These are phyloP conservation scores for Plectrocnemia conspersa DNA, from an alignment of 1,140 invertebrate species.

Conservation along the genomic window DNA sequence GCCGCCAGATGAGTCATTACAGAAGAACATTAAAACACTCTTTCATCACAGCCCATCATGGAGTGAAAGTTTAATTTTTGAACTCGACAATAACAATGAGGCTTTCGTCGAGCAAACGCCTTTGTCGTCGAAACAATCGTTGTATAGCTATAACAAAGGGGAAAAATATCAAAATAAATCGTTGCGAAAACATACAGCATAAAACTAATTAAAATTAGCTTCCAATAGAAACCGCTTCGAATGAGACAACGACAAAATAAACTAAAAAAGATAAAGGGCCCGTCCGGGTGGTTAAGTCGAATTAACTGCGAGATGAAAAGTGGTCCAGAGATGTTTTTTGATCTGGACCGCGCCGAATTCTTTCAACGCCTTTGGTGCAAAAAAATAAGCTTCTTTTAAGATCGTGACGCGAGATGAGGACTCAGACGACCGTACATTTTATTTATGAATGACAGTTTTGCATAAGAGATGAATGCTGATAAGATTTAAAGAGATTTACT, in stretches of 20 bases:
- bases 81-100: background rate
- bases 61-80: slow-evolving; percentile 2
- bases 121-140: background rate
- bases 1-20: slow-evolving; percentile 1
- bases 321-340: slow-evolving; percentile 9
- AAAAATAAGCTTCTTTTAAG: slow-evolving; percentile 6
- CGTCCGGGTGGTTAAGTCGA: slow-evolving; percentile 9
- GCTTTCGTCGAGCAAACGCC: slow-evolving; percentile 4
- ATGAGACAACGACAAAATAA: slow-evolving; percentile 1
- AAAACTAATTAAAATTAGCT: background rate
- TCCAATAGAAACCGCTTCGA: background rate
- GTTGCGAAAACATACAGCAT: background rate
- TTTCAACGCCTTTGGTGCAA: slow-evolving; percentile 12
- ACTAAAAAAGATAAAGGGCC: slow-evolving; percentile 6
- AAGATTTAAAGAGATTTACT: too few species aligned
- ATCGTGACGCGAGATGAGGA: too few species aligned
- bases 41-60: background rate
- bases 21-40: background rate
- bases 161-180: slow-evolving; percentile 1
- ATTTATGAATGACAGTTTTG: too few species aligned
- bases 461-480: too few species aligned
- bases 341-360: slow-evolving; percentile 11
- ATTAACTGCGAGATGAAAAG: slow-evolving; percentile 18
- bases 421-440: too few species aligned
- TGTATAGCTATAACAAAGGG: background rate